phyloP scores from a whole-genome alignment of 2,113 vertebrate species.

The Carettochelys insculpta region DNA sequence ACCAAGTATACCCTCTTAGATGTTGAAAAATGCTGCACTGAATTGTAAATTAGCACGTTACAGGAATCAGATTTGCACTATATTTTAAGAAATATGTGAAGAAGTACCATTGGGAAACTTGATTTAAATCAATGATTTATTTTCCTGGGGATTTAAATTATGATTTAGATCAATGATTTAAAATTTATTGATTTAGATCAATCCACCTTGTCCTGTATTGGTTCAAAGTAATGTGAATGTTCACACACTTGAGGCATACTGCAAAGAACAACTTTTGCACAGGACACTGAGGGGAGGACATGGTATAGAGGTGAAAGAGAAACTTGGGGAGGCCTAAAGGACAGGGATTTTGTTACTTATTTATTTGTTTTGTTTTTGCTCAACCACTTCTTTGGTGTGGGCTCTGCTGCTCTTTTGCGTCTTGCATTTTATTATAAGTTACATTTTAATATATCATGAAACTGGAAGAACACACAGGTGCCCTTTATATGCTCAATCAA shows the following conservation, averaged over 20 bases:
- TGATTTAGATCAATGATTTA: too few species aligned
- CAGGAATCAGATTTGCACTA: too few species aligned
- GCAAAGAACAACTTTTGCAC: not conserved
- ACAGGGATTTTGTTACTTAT: not conserved
- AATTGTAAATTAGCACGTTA: too few species aligned
- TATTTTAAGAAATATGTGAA: too few species aligned
- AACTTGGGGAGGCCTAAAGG: rapidly evolving
- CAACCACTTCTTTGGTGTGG: not conserved
- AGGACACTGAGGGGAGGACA: not conserved
- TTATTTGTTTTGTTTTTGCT: not conserved
- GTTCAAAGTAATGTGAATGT: not conserved
- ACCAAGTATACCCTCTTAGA: too few species aligned
- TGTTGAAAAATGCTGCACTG: too few species aligned
- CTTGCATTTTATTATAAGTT: not conserved
- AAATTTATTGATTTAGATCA: too few species aligned
- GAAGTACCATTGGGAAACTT: too few species aligned
- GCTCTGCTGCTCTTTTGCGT: not conserved
- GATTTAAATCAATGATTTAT: too few species aligned
- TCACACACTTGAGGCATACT: not conserved
- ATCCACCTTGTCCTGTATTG: too few species aligned
- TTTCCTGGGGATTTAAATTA: too few species aligned
- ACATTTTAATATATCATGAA: not conserved
- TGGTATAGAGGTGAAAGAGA: not conserved
- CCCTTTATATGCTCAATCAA: not conserved
- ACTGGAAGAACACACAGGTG: not conserved